phyloP scores from a whole-genome alignment of 2,888 invertebrate genomes.

The Coecobrya sp. region DNA sequence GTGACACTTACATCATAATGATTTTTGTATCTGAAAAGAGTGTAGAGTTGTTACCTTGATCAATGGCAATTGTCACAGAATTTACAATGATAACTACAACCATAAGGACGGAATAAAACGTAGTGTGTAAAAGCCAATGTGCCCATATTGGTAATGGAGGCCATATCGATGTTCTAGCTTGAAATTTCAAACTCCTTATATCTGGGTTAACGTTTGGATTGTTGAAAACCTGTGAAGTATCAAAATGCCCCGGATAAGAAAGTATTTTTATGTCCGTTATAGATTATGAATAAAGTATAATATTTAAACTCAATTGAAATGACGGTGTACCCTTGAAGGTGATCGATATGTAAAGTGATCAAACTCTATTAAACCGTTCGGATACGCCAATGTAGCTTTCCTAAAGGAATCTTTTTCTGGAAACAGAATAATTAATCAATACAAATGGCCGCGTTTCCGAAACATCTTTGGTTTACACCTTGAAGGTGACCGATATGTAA shows the following conservation, averaged over 20 bases:
- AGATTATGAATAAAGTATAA: too few relatives aligned
- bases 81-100: constrained; percentile 83
- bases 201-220: constrained; percentile 78
- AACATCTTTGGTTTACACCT: too few relatives aligned
- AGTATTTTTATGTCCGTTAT: too few relatives aligned
- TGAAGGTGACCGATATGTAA: constrained; percentile 74
- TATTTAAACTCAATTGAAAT: neutral
- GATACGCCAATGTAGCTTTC: constrained; percentile 69
- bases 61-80: constrained; percentile 82
- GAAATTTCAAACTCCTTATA: constrained; percentile 82
- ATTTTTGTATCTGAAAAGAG: neutral
- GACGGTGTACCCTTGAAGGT: constrained; percentile 49
- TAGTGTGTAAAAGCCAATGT: constrained; percentile 83
- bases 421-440: too few relatives aligned
- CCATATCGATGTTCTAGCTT: constrained; percentile 81
- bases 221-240: constrained; percentile 64
- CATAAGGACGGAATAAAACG: constrained; percentile 81
- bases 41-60: constrained; percentile 68
- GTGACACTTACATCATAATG: neutral
- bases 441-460: too few relatives aligned
- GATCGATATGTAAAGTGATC: constrained; percentile 79
- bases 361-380: constrained; percentile 83
- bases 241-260: too few relatives aligned
- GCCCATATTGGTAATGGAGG: constrained; percentile 85
- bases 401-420: constrained; percentile 60